These are phyloP conservation scores for Australoheros scitulus DNA, from an alignment of 2,113 vertebrate genomes.

Conservation along the genomic window DNA sequence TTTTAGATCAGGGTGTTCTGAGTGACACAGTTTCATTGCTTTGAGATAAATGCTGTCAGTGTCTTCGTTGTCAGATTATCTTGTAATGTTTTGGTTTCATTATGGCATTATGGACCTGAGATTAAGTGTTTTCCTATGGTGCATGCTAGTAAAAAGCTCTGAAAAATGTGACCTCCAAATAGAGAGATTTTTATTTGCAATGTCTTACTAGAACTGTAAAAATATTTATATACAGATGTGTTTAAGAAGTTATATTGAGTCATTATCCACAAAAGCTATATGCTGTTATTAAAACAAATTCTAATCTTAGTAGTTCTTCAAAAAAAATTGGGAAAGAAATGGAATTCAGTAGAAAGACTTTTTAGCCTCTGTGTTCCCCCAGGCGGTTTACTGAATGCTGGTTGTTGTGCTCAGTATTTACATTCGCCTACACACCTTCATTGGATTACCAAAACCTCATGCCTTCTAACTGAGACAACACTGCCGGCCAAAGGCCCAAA, in stretches of 20 bases:
- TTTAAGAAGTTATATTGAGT: background rate
- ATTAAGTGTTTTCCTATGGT: background rate
- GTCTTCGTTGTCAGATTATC: background rate
- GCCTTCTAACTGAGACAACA: conserved; percentile 47
- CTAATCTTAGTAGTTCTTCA: background rate
- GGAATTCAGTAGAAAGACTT: conserved; percentile 36
- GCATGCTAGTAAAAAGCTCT: background rate
- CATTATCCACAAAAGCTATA: background rate
- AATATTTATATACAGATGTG: background rate
- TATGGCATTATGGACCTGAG: background rate
- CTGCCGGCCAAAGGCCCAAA: conserved; percentile 51
- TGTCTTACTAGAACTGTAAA: background rate
- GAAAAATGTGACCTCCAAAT: background rate
- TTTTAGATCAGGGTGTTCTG: too few relatives aligned
- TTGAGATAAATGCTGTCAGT: too few relatives aligned
- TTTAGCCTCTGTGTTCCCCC: conserved; percentile 24
- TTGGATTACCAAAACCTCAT: conserved; percentile 65
- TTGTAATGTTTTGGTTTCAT: background rate
- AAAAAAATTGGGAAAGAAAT: background rate
- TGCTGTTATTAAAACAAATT: conserved; percentile 8
- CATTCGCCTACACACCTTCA: conserved; percentile 59
- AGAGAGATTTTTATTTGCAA: background rate
- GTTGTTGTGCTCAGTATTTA: conserved; percentile 68
- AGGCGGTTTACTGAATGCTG: conserved; percentile 58
- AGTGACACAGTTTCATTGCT: too few relatives aligned